Base-by-base conservation (phyloP, 2,888 invertebrate species). In the Megamerina dolium region DNA sequence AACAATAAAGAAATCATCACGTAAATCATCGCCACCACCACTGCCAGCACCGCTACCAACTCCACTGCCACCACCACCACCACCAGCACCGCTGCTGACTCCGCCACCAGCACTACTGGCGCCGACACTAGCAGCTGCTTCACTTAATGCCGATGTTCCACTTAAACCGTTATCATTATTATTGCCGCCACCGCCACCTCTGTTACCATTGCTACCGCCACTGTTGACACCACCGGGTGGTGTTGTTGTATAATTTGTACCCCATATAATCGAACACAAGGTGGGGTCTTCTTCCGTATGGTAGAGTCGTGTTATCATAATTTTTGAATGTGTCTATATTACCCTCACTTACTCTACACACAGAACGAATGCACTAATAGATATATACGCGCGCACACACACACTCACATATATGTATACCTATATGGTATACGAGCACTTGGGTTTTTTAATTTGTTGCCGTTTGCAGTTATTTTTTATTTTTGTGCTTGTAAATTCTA, bases 261-360 rank as follows among this genome's bases (percentile, higher is more conserved):
- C 68, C 66, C 67, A 69, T 52, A 68, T 60, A 56, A 64, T 61
- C 49, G 68, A 64, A 58, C 70, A 71, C 51, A 69, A 61, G 53
- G 58, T 60, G 50, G 68, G 65, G 58, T 69, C 66, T 59, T 68
- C 66, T 51, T 65, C 68, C 51, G 66, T 61, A 50, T 67, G 63
- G 50, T 69, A 70, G 26, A 71, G 61, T 55, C 61, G 60, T 51
- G 68, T 68, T 61, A 70, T 59, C 70, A 70, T 71, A 58, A 54
- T 51, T 50, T 50, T 16, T 27, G 10, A 5, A 27, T 27, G n/a
- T 37, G 27, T 37, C n/a, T 27, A 17, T 17, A 27, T 17, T n/a
- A n/a, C n/a, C n/a, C n/a, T n/a, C n/a, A n/a, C n/a, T n/a, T n/a
- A n/a, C n/a, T n/a, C n/a, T n/a, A n/a, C n/a, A n/a, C n/a, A n/a